Conservation (phyloP, 1,140 invertebrate genomes). For the Meloidogyne floridensis region DNA sequence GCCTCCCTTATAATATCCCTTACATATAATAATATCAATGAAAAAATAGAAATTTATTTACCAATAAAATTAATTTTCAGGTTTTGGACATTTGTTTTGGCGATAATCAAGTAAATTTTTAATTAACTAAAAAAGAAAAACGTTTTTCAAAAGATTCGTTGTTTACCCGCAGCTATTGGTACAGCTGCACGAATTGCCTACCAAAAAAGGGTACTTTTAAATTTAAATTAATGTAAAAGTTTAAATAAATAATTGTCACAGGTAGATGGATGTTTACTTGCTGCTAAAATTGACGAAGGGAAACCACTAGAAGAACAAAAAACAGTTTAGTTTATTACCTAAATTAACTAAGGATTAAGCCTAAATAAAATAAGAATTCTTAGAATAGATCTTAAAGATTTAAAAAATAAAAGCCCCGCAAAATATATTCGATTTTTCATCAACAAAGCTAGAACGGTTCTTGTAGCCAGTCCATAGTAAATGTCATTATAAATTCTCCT, state of each 20-base stretch:
- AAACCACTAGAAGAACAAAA: slow-evolving; percentile 12
- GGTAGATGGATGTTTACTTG: neutral
- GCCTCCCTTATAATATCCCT: too few relatives aligned
- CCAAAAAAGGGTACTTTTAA: slow-evolving; percentile 19
- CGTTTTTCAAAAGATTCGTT: slow-evolving; percentile 27
- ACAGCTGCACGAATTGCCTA: slow-evolving; percentile 47
- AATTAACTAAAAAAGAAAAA: neutral
- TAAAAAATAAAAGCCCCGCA: too few relatives aligned
- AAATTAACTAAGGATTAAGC: too few relatives aligned
- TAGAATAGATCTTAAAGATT: too few relatives aligned
- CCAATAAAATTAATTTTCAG: slow-evolving; percentile 18
- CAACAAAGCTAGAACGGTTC: too few relatives aligned
- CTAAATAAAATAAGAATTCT: too few relatives aligned
- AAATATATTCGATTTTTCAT: too few relatives aligned
- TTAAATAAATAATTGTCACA: neutral
- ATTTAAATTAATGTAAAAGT: neutral
- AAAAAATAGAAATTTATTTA: too few relatives aligned
- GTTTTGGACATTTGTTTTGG: slow-evolving; percentile 46
- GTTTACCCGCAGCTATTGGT: slow-evolving; percentile 46
- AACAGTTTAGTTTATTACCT: slow-evolving; percentile 4
- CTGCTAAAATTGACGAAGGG: neutral
- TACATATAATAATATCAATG: too few relatives aligned
- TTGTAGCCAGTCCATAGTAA: too few relatives aligned
- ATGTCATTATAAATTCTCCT: too few relatives aligned
- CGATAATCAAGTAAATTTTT: neutral